Evolutionary conservation across 2,113 vertebrate species (phyloP), one percentile per base, ranked within the genome.

Genomic region (Scophthalmus maximus): DNA sequence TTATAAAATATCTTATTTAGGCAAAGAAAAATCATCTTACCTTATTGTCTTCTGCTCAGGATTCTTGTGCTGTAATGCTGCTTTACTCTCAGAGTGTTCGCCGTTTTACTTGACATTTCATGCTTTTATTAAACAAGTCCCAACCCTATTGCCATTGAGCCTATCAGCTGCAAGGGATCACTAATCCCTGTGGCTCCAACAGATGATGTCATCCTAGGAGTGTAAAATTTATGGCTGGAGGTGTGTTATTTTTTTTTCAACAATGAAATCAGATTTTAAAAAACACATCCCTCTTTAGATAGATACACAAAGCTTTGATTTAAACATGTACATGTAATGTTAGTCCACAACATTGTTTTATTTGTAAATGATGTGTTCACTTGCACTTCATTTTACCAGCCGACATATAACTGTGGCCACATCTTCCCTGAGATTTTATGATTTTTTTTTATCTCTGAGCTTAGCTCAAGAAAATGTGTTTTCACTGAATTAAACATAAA

Each of bases 111-210:
- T 60, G 23, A 51, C 53, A 59, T 32, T 70, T n/a, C 64, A 50
- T 73, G 74, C 73, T 89, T 88, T 90, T 92, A 90, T 88, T 79
- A 66, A 81, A 68, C 0, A 15, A 51, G 67, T 86, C 81, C 89
- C 88, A 85, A 3, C 91, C 90, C 88, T 63, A 81, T 79, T 85
- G 6, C 26, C 34, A 14, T 22, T 10, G 0, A 88, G 60, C 90
- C 88, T 65, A 89, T 89, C 81, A 88, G 83, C 51, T 36, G 46
- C 30, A 1, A 66, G 66, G n/a, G 18, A 73, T 56, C 14, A 52
- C 36, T 30, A 18, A 29, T 62, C 61, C 56, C 50, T 68, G 67
- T 1, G 0, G 38, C 51, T 79, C 15, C 8, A 22, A 8, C 32
- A 61, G 42, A 73, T 89, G 83, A 87, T 68, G 65, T 85, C 75